These are phyloP conservation scores for Geopemphigus sp. DNA, from an alignment of 1,140 invertebrate species.

Conservation along the genomic window DNA sequence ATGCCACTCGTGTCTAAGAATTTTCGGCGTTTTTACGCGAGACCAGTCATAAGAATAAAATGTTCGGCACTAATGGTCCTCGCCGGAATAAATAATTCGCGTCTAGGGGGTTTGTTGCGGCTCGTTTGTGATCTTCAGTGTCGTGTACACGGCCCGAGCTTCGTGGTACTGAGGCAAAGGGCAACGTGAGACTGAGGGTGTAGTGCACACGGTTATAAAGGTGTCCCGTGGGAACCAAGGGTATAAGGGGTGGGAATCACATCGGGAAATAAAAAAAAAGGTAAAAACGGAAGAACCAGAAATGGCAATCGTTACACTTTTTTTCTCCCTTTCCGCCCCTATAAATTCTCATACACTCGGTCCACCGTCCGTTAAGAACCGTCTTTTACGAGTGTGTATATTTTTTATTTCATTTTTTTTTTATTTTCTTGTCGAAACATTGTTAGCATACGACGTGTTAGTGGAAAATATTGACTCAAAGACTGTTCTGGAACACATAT, in stretches of 20 bases:
- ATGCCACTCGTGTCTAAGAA: not conserved
- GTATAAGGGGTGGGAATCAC: not conserved
- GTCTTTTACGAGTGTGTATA: slow-evolving; percentile 20
- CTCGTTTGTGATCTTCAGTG: slow-evolving; percentile 6
- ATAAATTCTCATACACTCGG: not conserved
- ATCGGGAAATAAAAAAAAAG: slow-evolving; percentile 24
- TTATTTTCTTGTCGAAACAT: not conserved
- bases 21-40: not conserved
- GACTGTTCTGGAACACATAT: not conserved
- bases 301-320: slow-evolving; percentile 38
- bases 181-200: too few species aligned
- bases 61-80: slow-evolving; percentile 19
- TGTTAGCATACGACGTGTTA: not conserved
- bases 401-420: not conserved
- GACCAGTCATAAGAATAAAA: not conserved
- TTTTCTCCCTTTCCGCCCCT: not conserved
- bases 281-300: slow-evolving; percentile 29
- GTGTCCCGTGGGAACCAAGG: slow-evolving; percentile 13
- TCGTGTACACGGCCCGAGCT: too few species aligned
- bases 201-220: slow-evolving; percentile 5
- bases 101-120: not conserved
- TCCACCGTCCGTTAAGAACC: slow-evolving; percentile 6
- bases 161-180: too few species aligned
- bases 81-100: slow-evolving; percentile 31
- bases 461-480: slow-evolving; percentile 26